Percentiles rank a stretch among this genome's conserved stretches.
phyloP scores from a whole-genome alignment of 2,797 vertebrate genomes.

The Triplophysa bombifrons region DNA sequence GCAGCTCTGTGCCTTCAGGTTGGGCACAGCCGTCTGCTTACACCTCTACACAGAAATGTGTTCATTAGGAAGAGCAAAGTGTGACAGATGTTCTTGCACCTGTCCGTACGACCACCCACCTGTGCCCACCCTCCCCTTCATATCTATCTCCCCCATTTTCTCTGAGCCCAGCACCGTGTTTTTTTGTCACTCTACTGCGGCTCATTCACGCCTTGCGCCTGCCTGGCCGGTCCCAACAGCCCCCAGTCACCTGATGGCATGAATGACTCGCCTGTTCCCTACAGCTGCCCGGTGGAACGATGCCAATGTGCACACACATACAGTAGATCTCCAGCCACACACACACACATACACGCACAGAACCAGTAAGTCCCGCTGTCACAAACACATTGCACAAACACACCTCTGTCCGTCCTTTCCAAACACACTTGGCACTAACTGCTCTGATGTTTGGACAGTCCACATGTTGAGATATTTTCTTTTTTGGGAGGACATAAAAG shows the following conservation, averaged over 20 bases:
- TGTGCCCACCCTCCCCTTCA: slow-evolving; percentile 49
- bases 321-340: slow-evolving; percentile 25
- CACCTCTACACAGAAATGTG: slow-evolving; percentile 67
- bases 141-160: slow-evolving; percentile 62
- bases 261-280: slow-evolving; percentile 74
- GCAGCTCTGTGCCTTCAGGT: slow-evolving; percentile 7
- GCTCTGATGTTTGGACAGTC: slow-evolving; percentile 60
- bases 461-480: slow-evolving; percentile 65
- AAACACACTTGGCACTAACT: slow-evolving; percentile 58
- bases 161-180: slow-evolving; percentile 59
- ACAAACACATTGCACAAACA: slow-evolving; percentile 64
- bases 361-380: slow-evolving; percentile 65
- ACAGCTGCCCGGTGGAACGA: slow-evolving; percentile 73
- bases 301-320: slow-evolving; percentile 65
- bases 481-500: slow-evolving; percentile 47
- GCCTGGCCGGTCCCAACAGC: slow-evolving; percentile 54
- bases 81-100: slow-evolving; percentile 83
- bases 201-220: slow-evolving; percentile 64
- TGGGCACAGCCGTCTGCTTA: slow-evolving; percentile 56
- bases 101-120: slow-evolving; percentile 74
- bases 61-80: slow-evolving; percentile 77
- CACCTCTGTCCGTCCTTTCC: slow-evolving; percentile 62
- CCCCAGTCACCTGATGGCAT: slow-evolving; percentile 74
- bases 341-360: slow-evolving; percentile 41
- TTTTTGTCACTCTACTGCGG: slow-evolving; percentile 33